phyloP scores from a whole-genome alignment of 2,113 vertebrate genomes.

The Hemiscyllium ocellatum region DNA sequence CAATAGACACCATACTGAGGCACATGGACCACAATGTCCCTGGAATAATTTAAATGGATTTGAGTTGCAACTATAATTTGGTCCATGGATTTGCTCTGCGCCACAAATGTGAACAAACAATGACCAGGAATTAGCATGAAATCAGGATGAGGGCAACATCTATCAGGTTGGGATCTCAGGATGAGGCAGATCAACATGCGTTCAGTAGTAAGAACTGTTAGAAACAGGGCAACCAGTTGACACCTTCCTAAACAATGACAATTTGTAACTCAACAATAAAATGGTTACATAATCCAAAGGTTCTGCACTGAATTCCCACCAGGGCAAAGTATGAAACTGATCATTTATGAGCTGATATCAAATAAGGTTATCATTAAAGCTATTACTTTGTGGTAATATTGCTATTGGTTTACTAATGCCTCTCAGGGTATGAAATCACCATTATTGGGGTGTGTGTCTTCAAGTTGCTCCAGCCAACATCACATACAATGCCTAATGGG shows the following conservation, averaged over 20 bases:
- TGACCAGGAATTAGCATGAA: neutral
- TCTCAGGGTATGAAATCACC: neutral
- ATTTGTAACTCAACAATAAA: neutral
- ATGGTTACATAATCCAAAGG: neutral
- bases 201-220: neutral
- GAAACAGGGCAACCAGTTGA: neutral
- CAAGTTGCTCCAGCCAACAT: neutral
- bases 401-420: neutral
- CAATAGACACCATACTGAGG: neutral
- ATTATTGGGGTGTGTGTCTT: neutral
- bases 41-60: neutral
- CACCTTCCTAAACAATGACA: too few species aligned
- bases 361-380: neutral
- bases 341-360: neutral
- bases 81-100: neutral
- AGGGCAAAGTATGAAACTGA: neutral
- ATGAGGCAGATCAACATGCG: neutral
- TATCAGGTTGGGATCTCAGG: neutral
- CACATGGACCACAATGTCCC: neutral
- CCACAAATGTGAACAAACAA: neutral
- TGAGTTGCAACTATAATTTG: neutral
- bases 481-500: neutral
- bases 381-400: neutral
- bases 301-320: neutral
- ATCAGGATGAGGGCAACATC: neutral